Evolutionary conservation across 2,888 invertebrate species (phyloP), one percentile per base, ranked within the genome.

Genomic region (Merodon equestris): DNA sequence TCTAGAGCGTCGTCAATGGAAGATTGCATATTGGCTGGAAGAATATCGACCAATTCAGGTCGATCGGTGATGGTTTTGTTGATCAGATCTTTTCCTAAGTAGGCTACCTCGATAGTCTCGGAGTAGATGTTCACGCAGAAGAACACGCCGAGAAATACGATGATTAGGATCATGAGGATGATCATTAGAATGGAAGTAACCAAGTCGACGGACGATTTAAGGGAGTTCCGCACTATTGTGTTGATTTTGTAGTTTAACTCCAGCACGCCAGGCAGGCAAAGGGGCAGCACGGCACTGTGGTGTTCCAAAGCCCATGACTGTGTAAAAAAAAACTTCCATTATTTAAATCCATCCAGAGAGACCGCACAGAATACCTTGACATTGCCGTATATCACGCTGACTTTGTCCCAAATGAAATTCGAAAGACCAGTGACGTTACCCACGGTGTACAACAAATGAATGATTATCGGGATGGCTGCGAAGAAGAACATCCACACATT

Each of bases 71-170:
- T 92, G 0, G 97, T 96, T 84, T 94, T 93, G 89, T 97, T 97
- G 27, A 97, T 91, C 7, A 97, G 91, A 87, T 96, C 96, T 74
- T 96, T 95, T 42, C 95, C 94, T 74, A 97, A 91, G 86, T 96
- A 95, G 12, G 97, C 93, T 64, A 98, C 92, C 85, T 97, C 96
- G 88, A 97, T 95, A 1, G 96, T 96, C 90, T 98, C 98, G 0
- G 95, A 94, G 88, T 98, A 98, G 84, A 97, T 94, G 95, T 97
- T 89, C 1, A 90, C 87, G 72, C 87, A 89, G 60, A 88, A 88
- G 87, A 98, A 96, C 79, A 97, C 91, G 34, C 94, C 93, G 50
- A 95, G 92, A 83, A 95, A 93, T 56, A 93, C 91, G 14, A 94
- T 91, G 83, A 96, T 94, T 27, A 97, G 86, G 61, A 97, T 91